These are phyloP conservation scores for Mixornis gularis DNA, from an alignment of 2,113 vertebrate species.

Conservation along the genomic window DNA sequence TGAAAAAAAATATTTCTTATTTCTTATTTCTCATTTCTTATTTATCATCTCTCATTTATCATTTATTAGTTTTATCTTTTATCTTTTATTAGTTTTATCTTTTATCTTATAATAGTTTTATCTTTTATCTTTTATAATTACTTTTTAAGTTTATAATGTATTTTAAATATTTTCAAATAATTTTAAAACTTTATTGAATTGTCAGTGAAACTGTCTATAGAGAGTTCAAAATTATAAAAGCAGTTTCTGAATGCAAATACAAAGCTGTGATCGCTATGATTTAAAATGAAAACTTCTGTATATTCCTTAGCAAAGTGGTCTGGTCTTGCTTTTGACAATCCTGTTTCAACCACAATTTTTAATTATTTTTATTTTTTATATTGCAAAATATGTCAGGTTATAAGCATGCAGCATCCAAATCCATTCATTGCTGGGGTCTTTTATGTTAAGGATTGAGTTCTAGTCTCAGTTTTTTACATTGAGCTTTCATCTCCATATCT, in stretches of 20 bases:
- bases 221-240: neutral
- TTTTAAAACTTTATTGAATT: neutral
- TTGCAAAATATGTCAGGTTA: neutral
- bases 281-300: neutral
- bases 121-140: neutral
- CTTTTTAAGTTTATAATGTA: neutral
- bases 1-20: neutral
- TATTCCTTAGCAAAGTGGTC: neutral
- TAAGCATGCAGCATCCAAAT: neutral
- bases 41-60: neutral
- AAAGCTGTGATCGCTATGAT: neutral
- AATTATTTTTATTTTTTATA: neutral
- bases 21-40: neutral
- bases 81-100: no score
- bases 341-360: neutral
- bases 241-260: neutral
- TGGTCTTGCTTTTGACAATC: neutral
- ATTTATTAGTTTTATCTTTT: neutral
- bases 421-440: neutral
- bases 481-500: neutral
- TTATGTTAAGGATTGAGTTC: neutral
- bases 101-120: neutral
- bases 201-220: neutral
- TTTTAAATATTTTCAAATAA: neutral
- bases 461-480: neutral